Evolutionary conservation across 2,797 vertebrate genomes (phyloP).

Genomic region (Cuniculus paca): DNA sequence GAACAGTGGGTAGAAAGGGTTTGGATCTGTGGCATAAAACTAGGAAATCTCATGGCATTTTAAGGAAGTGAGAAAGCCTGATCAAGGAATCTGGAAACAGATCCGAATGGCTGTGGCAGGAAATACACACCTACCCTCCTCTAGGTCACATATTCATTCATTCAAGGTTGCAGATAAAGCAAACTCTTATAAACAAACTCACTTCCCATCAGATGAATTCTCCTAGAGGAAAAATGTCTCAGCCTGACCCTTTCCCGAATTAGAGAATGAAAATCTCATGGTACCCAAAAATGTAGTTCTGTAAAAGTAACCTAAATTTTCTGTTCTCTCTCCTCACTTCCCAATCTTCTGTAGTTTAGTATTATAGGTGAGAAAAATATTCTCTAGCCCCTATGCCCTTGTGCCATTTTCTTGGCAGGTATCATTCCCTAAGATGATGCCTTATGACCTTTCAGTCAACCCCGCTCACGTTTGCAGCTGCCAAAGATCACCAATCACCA

Average conservation of each 20-base stretch:
- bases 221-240: background rate
- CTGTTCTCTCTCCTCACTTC: background rate
- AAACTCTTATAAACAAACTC: background rate
- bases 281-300: background rate
- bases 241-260: background rate
- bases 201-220: background rate
- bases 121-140: background rate
- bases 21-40: background rate
- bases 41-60: background rate
- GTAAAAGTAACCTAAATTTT: background rate
- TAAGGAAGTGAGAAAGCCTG: background rate
- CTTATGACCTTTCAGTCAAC: background rate
- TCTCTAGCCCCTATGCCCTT: background rate
- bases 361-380: background rate
- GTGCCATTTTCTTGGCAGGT: background rate
- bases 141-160: background rate
- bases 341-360: background rate
- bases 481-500: background rate
- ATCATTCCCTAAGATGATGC: background rate
- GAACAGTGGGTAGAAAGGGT: background rate
- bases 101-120: background rate
- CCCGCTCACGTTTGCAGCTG: background rate
- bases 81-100: background rate
- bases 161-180: background rate
- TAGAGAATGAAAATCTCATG: background rate